Percentiles rank a stretch among this genome's conserved stretches.
Evolutionary conservation across 2,888 invertebrate species (phyloP).

Genomic region (Drosophila meridiana): DNA sequence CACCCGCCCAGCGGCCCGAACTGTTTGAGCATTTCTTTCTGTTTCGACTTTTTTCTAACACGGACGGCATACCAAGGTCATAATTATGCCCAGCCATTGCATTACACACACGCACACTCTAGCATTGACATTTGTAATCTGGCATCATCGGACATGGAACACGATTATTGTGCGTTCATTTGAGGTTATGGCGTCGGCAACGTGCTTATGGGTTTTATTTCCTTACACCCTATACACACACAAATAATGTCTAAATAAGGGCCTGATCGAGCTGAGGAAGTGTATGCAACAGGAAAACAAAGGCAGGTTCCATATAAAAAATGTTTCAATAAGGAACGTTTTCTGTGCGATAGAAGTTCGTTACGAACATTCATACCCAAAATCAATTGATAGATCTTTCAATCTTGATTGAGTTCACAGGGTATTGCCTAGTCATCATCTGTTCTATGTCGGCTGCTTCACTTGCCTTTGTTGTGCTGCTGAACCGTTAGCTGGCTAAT

Average conservation of each 20-base stretch:
- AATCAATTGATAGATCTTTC: neutral
- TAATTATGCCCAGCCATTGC: constrained; percentile 26
- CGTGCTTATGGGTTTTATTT: constrained; percentile 9
- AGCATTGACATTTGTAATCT: constrained; percentile 31
- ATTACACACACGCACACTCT: constrained; percentile 5
- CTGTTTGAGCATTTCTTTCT: neutral
- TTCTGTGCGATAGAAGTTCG: neutral
- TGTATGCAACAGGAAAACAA: neutral
- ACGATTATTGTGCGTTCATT: constrained; percentile 42
- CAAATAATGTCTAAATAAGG: neutral
- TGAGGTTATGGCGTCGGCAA: constrained; percentile 30
- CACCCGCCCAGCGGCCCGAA: constrained; percentile 1
- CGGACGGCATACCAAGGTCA: constrained; percentile 32
- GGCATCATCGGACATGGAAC: constrained; percentile 28
- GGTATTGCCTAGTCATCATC: neutral
- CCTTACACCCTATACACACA: neutral
- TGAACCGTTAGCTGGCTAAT: constrained; percentile 28
- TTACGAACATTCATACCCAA: neutral
- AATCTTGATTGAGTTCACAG: neutral
- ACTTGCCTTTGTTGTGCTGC: neutral
- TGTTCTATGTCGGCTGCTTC: neutral
- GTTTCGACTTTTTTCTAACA: constrained; percentile 20
- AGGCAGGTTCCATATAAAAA: no score
- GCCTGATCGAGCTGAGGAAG: neutral
- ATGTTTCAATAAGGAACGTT: neutral